These are phyloP conservation scores for Andricus quercusramuli DNA, from an alignment of 2,888 invertebrate genomes.

Conservation along the genomic window DNA sequence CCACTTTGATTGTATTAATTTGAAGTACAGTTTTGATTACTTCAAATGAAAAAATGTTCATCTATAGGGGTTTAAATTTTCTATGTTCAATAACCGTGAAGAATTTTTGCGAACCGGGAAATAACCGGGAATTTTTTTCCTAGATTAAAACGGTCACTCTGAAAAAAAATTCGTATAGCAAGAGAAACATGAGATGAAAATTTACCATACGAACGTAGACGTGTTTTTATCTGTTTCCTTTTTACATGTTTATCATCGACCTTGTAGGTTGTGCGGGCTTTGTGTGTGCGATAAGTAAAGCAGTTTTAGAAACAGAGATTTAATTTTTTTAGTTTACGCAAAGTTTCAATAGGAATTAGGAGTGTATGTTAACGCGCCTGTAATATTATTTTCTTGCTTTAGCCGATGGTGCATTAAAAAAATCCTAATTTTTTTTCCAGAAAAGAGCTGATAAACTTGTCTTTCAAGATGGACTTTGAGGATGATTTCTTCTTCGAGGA, in stretches of 20 bases:
- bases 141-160: too few species aligned
- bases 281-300: not conserved
- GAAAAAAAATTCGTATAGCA: not conserved
- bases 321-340: not conserved
- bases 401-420: too few species aligned
- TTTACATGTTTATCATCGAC: not conserved
- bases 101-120: too few species aligned
- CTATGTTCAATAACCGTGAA: too few species aligned
- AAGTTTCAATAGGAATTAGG: not conserved
- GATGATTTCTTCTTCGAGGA: slow-evolving; percentile 77
- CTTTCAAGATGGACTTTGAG: slow-evolving; percentile 71
- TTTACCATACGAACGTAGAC: not conserved
- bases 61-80: too few species aligned
- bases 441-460: not conserved
- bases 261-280: not conserved
- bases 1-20: too few species aligned
- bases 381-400: too few species aligned
- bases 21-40: too few species aligned
- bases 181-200: not conserved
- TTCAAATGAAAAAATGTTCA: too few species aligned
- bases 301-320: not conserved
- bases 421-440: not conserved
- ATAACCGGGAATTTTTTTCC: too few species aligned
- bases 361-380: not conserved
- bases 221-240: not conserved